Base-by-base conservation (phyloP, 2,797 vertebrate species). In the Parotocinclus haroldoi region DNA sequence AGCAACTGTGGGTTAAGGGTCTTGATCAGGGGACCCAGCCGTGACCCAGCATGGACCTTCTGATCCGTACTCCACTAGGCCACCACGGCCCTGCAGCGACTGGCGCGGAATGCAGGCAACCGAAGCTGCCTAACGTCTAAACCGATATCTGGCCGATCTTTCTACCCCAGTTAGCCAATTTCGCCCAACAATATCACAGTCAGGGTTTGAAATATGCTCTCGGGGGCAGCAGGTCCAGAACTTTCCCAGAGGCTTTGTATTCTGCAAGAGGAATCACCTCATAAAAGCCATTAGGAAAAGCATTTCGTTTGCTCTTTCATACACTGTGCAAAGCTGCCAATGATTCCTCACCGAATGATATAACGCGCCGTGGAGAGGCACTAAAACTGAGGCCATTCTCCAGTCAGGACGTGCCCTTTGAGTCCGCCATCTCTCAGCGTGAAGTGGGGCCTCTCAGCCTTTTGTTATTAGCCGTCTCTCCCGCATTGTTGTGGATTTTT, bases 391-490 rank as follows among this genome's bases (percentile, higher is more conserved):
- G 49, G 53, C 49, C 40, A 1, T 54, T 65, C 61, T 54, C 54
- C 39, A 53, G 56, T 18, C 55, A 10, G 42, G 69, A 40, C 61
- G 53, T 27, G 55, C 27, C 45, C 27, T 71, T 71, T 71, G 62
- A 59, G 62, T 48, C 40, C 27, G 14, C 49, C 17, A 39, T 45
- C 14, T 8, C 54, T 12, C 10, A 19, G 14, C n/a, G 27, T 63
- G 36, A 59, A 59, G 56, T 40, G 40, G 69, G 69, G 69, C 61
- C 68, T 58, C 68, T 58, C 13, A 53, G 55, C 27, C 62, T 54
- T 27, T 54, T 59, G 60, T 52, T 58, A 19, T 63, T 44, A 58
- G 54, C 40, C n/a, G 50, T 6, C n/a, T 17, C 6, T 3, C 46
- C 36, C 6, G 38, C 55, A 51, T 57, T 51, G 59, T 55, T 56